Percentiles rank a stretch among this genome's conserved stretches.
These are phyloP conservation scores for Cotesia congregata DNA, from an alignment of 2,888 invertebrate species.

Conservation along the genomic window DNA sequence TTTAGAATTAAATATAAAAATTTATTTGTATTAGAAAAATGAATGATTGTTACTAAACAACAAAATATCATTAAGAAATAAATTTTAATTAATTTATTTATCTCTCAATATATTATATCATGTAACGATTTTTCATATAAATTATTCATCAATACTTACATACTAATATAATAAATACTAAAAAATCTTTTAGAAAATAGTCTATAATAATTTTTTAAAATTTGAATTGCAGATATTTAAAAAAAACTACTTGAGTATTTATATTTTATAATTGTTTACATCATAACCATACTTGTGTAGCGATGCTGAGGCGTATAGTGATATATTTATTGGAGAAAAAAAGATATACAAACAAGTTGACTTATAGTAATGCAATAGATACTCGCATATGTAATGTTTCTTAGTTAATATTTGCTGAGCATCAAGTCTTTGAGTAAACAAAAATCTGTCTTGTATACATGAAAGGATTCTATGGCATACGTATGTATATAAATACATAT, in stretches of 20 bases:
- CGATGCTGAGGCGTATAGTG: no score
- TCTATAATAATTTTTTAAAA: no score
- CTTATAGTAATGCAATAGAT: not conserved
- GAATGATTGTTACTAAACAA: no score
- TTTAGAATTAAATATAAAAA: no score
- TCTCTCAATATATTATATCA: no score
- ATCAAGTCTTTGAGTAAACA: not conserved
- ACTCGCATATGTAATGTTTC: not conserved
- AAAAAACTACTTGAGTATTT: not conserved
- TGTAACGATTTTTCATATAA: no score
- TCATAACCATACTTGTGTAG: not conserved
- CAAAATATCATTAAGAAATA: no score
- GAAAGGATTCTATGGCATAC: slow-evolving; percentile 1
- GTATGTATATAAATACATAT: slow-evolving; percentile 10
- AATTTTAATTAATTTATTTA: no score
- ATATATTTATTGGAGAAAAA: not conserved
- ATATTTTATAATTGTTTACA: slow-evolving; percentile 12
- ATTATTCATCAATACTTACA: no score
- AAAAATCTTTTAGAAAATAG: no score
- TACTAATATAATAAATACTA: no score
- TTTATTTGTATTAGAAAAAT: no score
- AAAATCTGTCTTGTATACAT: slow-evolving; percentile 1
- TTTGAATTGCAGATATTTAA: not conserved
- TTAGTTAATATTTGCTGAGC: not conserved
- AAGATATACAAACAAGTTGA: not conserved